A percentile compares a stretch with the other conserved stretches of the same genome.
phyloP scores from a whole-genome alignment of 2,113 vertebrate species.

The Bothrops jararaca region DNA sequence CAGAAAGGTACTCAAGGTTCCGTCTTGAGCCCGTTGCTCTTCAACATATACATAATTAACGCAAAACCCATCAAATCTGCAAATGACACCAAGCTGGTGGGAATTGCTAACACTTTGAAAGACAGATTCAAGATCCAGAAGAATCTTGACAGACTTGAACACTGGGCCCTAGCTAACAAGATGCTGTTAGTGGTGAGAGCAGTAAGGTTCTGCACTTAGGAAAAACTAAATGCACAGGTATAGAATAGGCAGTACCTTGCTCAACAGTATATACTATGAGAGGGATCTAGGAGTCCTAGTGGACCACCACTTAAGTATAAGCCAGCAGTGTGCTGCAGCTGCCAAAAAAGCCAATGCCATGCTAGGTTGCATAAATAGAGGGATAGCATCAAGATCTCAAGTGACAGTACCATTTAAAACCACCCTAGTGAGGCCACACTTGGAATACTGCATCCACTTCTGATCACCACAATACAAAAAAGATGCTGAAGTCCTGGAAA shows the following conservation, averaged over 20 bases:
- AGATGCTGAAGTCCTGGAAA: neutral
- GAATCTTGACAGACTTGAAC: neutral
- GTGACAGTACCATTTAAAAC: neutral
- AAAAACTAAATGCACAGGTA: neutral
- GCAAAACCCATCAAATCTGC: neutral
- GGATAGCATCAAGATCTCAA: neutral
- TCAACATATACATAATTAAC: too few species aligned
- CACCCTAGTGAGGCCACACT: neutral
- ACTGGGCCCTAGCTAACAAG: neutral
- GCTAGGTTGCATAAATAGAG: neutral
- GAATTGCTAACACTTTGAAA: neutral
- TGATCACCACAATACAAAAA: neutral
- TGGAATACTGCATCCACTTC: neutral
- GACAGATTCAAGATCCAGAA: neutral
- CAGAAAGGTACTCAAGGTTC: too few species aligned
- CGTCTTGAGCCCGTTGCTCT: too few species aligned
- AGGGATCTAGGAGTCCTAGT: neutral
- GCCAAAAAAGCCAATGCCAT: neutral
- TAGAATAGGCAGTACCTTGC: neutral
- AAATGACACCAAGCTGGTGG: neutral
- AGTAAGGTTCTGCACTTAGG: neutral
- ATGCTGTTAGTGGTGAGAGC: neutral
- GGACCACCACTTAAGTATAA: neutral
- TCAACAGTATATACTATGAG: neutral
- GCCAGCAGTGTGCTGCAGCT: neutral